Evolutionary conservation across 2,888 invertebrate species (phyloP).

Genomic region (Scelioninae gen. 1): DNA sequence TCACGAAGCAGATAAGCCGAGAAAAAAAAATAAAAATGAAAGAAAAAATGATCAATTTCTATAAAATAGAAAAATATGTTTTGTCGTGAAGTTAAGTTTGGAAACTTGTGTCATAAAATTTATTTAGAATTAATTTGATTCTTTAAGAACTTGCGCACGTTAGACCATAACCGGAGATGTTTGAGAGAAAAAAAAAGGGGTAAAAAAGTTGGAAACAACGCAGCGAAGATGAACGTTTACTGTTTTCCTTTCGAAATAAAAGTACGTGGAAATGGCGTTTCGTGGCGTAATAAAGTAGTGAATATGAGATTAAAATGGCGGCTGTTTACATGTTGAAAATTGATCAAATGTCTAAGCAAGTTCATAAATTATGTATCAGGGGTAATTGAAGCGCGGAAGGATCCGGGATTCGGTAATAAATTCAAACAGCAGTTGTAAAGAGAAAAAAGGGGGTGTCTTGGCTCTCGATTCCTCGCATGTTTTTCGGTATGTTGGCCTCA

Average conservation of each 20-base stretch:
- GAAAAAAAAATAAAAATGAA: too few relatives aligned
- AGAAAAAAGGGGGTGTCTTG: neutral
- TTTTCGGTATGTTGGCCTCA: too few relatives aligned
- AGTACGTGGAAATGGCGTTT: neutral
- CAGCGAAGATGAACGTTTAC: neutral
- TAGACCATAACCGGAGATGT: neutral
- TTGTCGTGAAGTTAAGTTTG: neutral
- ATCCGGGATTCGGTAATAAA: conserved; percentile 28
- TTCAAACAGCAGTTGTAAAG: conserved; percentile 11
- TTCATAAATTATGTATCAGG: conserved; percentile 44
- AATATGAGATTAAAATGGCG: conserved; percentile 1
- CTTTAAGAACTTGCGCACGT: neutral
- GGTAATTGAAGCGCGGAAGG: conserved; percentile 43
- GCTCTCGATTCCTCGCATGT: too few relatives aligned
- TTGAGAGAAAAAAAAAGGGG: neutral
- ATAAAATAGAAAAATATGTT: neutral
- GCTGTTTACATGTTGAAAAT: conserved; percentile 24
- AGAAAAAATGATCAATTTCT: neutral
- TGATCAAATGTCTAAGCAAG: conserved; percentile 25
- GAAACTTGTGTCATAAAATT: neutral
- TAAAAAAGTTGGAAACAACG: too few relatives aligned
- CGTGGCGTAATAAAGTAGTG: conserved; percentile 6
- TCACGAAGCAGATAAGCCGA: too few relatives aligned
- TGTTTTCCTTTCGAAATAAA: conserved; percentile 5
- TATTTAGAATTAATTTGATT: neutral